These are phyloP conservation scores for Lepidocyrtoides sp. DNA, from an alignment of 2,888 invertebrate genomes.

Conservation along the genomic window DNA sequence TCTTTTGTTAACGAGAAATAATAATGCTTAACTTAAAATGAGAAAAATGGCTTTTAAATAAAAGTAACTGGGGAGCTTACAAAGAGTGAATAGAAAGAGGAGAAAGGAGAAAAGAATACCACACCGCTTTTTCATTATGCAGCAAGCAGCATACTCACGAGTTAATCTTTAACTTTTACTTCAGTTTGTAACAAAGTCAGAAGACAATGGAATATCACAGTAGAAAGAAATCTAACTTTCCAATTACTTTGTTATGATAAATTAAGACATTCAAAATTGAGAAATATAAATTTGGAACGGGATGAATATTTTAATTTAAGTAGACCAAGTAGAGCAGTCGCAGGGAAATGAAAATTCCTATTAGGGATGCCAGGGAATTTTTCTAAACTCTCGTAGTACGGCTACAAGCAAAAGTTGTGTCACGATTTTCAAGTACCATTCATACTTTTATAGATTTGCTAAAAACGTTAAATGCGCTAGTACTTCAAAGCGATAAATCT, in stretches of 20 bases:
- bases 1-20: constrained; percentile 50
- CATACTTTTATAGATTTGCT: no score
- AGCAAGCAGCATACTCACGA: neutral
- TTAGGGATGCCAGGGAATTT: no score
- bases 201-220: neutral
- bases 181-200: neutral
- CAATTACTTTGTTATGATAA: neutral
- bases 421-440: no score
- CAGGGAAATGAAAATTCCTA: no score
- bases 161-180: constrained; percentile 29
- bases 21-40: constrained; percentile 28
- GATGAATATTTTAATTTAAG: no score
- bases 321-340: no score
- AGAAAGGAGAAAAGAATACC: neutral
- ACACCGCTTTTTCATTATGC: constrained; percentile 19
- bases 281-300: neutral
- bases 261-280: neutral
- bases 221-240: neutral
- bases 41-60: constrained; percentile 52
- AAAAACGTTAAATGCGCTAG: no score
- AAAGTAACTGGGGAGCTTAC: constrained; percentile 1
- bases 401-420: no score
- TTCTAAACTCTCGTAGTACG: no score
- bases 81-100: constrained; percentile 4
- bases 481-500: no score